Conservation (phyloP, 2,113 vertebrate species). For the Anoura caudifer region DNA sequence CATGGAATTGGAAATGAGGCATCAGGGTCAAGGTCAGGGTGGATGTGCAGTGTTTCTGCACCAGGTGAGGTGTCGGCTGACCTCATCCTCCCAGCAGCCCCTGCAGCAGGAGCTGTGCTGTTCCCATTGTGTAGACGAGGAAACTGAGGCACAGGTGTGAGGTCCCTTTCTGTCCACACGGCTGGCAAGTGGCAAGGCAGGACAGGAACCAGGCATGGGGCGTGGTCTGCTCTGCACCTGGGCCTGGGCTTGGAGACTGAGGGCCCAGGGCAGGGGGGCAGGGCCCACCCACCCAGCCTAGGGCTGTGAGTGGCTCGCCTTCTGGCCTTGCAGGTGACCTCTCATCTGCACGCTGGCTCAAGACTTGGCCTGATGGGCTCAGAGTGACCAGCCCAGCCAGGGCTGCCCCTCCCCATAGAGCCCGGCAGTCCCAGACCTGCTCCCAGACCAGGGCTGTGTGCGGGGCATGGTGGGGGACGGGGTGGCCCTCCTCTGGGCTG, state of each 20-base stretch:
- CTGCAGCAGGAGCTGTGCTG: too few relatives aligned
- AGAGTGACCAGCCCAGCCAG: too few relatives aligned
- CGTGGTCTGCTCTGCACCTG: neutral
- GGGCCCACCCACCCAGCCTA: neutral
- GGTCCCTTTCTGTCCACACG: neutral
- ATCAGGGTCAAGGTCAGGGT: neutral
- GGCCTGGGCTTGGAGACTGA: neutral
- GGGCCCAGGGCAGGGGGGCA: neutral
- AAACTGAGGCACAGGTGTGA: neutral
- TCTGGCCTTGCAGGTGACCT: neutral
- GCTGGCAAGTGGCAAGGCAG: neutral
- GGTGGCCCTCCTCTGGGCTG: neutral
- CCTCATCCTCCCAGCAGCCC: neutral
- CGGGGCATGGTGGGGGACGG: fast-evolving
- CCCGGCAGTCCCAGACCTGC: neutral
- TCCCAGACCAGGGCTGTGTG: neutral
- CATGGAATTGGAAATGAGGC: neutral
- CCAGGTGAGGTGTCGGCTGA: fast-evolving
- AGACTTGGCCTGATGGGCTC: neutral
- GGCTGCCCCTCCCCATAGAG: neutral
- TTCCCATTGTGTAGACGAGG: neutral
- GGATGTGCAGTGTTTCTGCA: neutral
- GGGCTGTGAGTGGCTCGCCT: neutral
- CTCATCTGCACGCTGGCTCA: neutral
- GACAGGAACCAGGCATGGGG: neutral